Percentiles rank a stretch among this genome's conserved stretches.
phyloP scores from a whole-genome alignment of 2,113 vertebrate genomes.

The Syngnathus scovelli region DNA sequence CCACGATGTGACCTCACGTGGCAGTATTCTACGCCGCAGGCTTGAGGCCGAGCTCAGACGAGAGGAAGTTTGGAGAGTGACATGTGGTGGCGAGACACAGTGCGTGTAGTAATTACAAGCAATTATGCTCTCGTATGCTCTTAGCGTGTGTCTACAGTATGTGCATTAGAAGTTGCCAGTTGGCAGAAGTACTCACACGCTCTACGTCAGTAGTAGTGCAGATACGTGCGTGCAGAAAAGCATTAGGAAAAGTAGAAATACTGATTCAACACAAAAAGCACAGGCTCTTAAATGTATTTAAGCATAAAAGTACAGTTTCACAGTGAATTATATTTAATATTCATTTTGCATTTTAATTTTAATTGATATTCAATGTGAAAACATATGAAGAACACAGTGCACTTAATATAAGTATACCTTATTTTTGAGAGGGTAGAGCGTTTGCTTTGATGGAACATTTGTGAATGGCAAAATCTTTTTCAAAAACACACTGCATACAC shows the following conservation, averaged over 20 bases:
- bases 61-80: conserved; percentile 33
- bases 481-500: too few species aligned
- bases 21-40: conserved; percentile 41
- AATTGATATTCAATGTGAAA: neutral
- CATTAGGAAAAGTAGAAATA: too few species aligned
- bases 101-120: conserved; percentile 33
- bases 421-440: too few species aligned
- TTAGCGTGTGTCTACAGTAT: conserved; percentile 21
- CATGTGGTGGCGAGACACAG: conserved; percentile 54
- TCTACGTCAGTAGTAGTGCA: too few species aligned
- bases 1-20: conserved; percentile 42
- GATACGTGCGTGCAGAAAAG: too few species aligned
- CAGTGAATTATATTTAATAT: neutral
- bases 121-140: conserved; percentile 45
- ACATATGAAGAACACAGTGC: too few species aligned
- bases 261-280: too few species aligned
- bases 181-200: neutral
- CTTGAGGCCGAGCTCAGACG: conserved; percentile 25
- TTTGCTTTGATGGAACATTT: too few species aligned
- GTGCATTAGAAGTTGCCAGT: neutral
- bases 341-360: neutral
- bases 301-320: neutral
- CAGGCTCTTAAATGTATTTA: neutral
- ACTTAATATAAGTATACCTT: too few species aligned
- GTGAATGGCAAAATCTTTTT: too few species aligned